Evolutionary conservation across 2,888 invertebrate genomes (phyloP).

Genomic region (Mimas tiliae): DNA sequence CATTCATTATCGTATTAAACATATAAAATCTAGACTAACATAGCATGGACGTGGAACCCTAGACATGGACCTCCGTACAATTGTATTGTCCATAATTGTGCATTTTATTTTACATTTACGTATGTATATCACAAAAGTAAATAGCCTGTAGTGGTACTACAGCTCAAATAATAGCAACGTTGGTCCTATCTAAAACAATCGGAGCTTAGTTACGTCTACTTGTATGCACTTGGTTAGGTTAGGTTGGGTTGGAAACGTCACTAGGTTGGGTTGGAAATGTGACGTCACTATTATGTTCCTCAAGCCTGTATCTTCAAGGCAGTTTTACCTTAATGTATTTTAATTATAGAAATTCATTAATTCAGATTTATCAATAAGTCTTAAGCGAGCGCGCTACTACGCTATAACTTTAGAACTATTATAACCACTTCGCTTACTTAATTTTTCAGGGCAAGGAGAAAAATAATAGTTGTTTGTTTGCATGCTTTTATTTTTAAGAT

Average conservation of each 20-base stretch:
- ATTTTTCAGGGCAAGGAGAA: not conserved
- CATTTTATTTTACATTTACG: conserved; percentile 69
- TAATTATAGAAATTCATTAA: too few species aligned
- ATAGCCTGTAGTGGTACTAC: conserved; percentile 58
- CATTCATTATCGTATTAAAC: conserved; percentile 54
- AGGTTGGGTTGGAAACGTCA: conserved; percentile 7
- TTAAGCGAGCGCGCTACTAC: not conserved
- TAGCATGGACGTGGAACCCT: conserved; percentile 74
- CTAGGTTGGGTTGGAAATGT: conserved; percentile 13
- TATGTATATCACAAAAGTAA: conserved; percentile 75
- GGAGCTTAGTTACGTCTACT: conserved; percentile 25
- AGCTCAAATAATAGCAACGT: conserved; percentile 53
- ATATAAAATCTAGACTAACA: conserved; percentile 72
- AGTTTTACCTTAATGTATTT: not conserved
- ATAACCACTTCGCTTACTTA: not conserved
- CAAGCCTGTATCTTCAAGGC: too few species aligned
- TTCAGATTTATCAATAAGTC: not conserved
- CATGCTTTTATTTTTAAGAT: not conserved
- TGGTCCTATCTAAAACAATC: conserved; percentile 64
- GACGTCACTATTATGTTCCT: not conserved
- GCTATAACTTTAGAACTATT: not conserved
- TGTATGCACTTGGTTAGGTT: conserved; percentile 34
- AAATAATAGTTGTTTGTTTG: not conserved
- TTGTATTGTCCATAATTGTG: conserved; percentile 83
- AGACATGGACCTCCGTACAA: conserved; percentile 78